Base-by-base conservation (phyloP, 2,797 vertebrate species). In the Clarias fuscus region DNA sequence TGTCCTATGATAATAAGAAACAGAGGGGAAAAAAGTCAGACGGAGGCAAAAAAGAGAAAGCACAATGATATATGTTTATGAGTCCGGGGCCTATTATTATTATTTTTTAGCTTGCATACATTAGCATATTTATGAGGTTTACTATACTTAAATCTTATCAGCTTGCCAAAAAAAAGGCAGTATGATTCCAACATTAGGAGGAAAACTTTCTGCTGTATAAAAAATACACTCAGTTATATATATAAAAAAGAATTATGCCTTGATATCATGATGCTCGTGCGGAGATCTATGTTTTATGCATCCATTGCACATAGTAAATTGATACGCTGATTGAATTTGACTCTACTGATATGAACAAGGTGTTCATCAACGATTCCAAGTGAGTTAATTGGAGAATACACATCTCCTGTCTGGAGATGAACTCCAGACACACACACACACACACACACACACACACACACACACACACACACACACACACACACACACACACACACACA, bases 1-100 rank as follows among this genome's bases (percentile, higher is more conserved):
- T 94, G 92, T 92, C 87, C 91, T 93, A 92, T 94, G 93, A 93
- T 94, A 95, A 95, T 94, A 92, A 95, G 85, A 92, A 93, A 94
- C 85, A 24, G 58, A 61, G 76, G 76, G 83, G 64, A 33, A 85
- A 90, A 92, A 87, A 88, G 93, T 94, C 94, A 92, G 92, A 93
- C 91, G 90, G 91, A 85, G 85, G 86, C 91, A 93, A 92, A 93
- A 56, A 93, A 92, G 90, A 93, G 91, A 93, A 93, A 92, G 91
- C 68, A 72, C 81, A 85, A 67, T 86, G 86, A 85, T 90, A 91
- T 91, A 93, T 93, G 89, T 91, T 90, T 89, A 89, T 86, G 77
- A 92, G 92, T 91, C 92, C 5, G 15, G 43, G 27, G 43, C 62
- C 48, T 92, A 90, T 94, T 93, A 93, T 94, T 93, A 93, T 94